phyloP scores from a whole-genome alignment of 2,888 invertebrate genomes.

The Mimas tiliae region DNA sequence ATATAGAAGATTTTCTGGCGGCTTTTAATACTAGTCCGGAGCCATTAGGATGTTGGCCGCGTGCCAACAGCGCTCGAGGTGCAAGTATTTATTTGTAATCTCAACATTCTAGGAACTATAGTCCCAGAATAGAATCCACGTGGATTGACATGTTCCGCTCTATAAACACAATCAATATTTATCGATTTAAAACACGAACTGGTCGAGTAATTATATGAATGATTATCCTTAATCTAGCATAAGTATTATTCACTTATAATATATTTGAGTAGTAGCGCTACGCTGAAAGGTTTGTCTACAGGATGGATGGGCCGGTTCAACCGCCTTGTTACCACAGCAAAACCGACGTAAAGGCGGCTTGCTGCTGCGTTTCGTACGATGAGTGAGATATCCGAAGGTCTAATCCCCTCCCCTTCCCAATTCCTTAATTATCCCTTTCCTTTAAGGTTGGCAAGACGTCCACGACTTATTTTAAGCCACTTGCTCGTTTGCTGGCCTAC shows the following conservation, averaged over 20 bases:
- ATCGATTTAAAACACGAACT: constrained; percentile 5
- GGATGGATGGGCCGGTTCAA: too few species aligned
- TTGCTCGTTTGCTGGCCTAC: too few species aligned
- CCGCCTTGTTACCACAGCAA: too few species aligned
- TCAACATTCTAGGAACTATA: constrained; percentile 81
- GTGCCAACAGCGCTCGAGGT: constrained; percentile 70
- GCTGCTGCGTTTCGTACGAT: too few species aligned
- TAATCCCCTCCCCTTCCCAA: too few species aligned
- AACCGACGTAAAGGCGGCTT: too few species aligned
- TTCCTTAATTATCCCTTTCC: too few species aligned
- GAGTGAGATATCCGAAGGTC: too few species aligned
- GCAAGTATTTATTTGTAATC: constrained; percentile 79
- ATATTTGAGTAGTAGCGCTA: too few species aligned
- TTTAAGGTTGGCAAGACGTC: too few species aligned
- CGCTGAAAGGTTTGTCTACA: too few species aligned
- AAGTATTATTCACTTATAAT: neutral
- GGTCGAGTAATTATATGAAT: neutral
- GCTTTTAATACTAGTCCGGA: constrained; percentile 70
- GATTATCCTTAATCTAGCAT: neutral
- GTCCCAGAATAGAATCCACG: constrained; percentile 77
- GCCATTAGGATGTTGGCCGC: constrained; percentile 79
- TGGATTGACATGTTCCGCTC: constrained; percentile 42
- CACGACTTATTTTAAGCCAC: too few species aligned
- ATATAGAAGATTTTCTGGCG: constrained; percentile 74
- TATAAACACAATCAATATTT: constrained; percentile 17